Conservation (phyloP, 2,888 invertebrate genomes). For the Drosophila subquinaria region DNA sequence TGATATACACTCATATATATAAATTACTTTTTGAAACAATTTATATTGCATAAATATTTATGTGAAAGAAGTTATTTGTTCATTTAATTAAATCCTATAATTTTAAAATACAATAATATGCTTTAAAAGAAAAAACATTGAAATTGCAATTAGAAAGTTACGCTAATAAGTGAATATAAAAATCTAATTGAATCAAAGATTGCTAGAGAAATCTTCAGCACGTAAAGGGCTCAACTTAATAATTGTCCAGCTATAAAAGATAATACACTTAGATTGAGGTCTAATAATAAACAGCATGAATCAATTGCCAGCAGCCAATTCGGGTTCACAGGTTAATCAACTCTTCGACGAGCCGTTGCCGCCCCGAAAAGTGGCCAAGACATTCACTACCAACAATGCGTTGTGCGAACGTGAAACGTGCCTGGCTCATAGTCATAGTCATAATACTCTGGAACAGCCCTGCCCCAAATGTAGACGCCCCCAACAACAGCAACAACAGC, state of each 20-base stretch:
- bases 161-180: no score
- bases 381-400: slow-evolving; percentile 18
- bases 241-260: background rate
- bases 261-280: slow-evolving; percentile 3
- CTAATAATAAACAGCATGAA: slow-evolving; percentile 14
- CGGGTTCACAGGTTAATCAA: slow-evolving; percentile 56
- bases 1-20: background rate
- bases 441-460: slow-evolving; percentile 16
- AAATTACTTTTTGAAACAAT: background rate
- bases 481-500: slow-evolving; percentile 19
- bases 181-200: no score
- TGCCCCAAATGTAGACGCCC: slow-evolving; percentile 33
- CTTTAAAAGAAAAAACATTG: no score
- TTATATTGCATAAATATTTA: background rate
- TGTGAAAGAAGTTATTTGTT: no score
- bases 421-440: slow-evolving; percentile 21
- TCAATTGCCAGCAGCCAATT: slow-evolving; percentile 11
- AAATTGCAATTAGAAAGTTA: no score
- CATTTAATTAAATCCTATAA: no score
- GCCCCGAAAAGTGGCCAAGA: slow-evolving; percentile 18
- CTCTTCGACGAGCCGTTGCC: slow-evolving; percentile 17
- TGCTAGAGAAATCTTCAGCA: background rate
- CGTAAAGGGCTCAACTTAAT: background rate
- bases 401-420: slow-evolving; percentile 39
- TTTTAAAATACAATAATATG: no score